These are phyloP conservation scores for Bos taurus DNA, from an alignment of 2,113 vertebrate genomes.

Conservation along the genomic window DNA sequence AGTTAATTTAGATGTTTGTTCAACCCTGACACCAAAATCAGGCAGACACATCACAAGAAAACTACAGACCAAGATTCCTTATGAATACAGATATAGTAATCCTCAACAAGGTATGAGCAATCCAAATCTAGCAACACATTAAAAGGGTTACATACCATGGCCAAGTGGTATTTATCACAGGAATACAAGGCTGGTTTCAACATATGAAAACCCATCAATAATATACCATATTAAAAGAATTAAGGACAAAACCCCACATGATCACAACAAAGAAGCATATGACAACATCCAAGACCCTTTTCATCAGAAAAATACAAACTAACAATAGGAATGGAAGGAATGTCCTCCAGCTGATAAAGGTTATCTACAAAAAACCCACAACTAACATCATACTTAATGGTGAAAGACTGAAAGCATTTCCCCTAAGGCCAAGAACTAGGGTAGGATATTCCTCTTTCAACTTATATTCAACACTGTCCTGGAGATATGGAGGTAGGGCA, in stretches of 20 bases:
- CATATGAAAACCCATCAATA: neutral
- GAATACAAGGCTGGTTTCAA: neutral
- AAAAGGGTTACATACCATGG: neutral
- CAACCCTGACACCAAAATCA: neutral
- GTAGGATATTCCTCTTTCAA: neutral
- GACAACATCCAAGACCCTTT: neutral
- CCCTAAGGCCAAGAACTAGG: neutral
- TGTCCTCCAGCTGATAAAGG: neutral
- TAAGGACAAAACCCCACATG: neutral
- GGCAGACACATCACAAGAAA: neutral
- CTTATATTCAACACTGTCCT: neutral
- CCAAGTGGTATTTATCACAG: neutral
- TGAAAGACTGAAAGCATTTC: neutral
- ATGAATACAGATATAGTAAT: neutral
- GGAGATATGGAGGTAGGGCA: neutral
- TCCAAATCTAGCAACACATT: neutral
- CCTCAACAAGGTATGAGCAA: neutral
- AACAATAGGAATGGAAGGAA: neutral
- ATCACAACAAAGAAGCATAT: neutral
- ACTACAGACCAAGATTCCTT: neutral
- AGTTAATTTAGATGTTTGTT: constrained; percentile 3
- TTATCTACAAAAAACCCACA: neutral
- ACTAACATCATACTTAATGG: neutral
- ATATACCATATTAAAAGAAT: neutral
- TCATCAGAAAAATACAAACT: neutral